phyloP scores from a whole-genome alignment of 1,140 invertebrate species.

The Drosophila suzukii region DNA sequence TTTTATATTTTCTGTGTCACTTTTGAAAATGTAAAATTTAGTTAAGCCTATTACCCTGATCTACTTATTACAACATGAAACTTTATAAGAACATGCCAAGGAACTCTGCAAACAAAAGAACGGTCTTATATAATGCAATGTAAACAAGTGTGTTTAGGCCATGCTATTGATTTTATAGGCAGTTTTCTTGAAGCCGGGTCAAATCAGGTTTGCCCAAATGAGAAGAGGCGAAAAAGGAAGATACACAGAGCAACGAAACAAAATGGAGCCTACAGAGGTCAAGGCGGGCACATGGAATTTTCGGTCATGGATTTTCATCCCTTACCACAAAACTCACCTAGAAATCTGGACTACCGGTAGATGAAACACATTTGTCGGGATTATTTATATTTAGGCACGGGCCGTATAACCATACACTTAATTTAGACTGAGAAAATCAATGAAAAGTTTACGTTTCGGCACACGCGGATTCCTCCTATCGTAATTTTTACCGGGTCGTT shows the following conservation, averaged over 20 bases:
- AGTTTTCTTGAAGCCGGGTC: conserved; percentile 49
- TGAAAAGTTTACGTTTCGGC: conserved; percentile 59
- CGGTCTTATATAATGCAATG: conserved; percentile 37
- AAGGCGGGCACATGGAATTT: conserved; percentile 45
- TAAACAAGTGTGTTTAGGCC: conserved; percentile 34
- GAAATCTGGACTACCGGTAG: conserved; percentile 38
- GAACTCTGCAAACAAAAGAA: conserved; percentile 2
- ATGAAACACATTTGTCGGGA: conserved; percentile 52
- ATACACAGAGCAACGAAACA: conserved; percentile 11
- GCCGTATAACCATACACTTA: conserved; percentile 32
- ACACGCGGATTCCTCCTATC: conserved; percentile 35
- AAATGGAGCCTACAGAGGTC: conserved; percentile 43
- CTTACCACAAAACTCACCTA: conserved; percentile 29
- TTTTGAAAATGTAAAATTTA: no score
- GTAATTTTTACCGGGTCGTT: conserved; percentile 47
- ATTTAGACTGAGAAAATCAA: conserved; percentile 58
- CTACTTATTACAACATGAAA: not conserved
- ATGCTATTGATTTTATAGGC: conserved; percentile 55
- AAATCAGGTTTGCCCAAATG: conserved; percentile 39
- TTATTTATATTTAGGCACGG: conserved; percentile 37
- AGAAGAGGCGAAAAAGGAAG: conserved; percentile 5
- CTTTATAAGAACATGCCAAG: not conserved
- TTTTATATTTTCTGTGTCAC: no score
- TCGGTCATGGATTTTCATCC: conserved; percentile 48
- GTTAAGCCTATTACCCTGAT: no score